Evolutionary conservation across 2,888 invertebrate species (phyloP).

Genomic region (Entomobrya proxima): DNA sequence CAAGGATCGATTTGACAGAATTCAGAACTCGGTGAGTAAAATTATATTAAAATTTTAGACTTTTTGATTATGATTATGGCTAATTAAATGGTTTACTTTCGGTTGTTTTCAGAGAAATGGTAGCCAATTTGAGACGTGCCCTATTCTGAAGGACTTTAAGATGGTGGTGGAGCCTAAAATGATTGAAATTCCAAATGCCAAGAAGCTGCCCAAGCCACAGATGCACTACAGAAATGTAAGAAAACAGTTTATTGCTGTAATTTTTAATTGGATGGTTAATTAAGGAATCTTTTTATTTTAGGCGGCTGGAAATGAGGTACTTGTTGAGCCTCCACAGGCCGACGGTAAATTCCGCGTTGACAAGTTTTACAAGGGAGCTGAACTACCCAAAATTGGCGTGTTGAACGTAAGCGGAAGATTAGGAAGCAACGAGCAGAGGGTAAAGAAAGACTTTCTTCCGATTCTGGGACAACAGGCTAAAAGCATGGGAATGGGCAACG

Average conservation of each 20-base stretch:
- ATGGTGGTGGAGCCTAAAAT: slow-evolving; percentile 80
- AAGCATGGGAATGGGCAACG: slow-evolving; percentile 15
- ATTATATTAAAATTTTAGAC: background rate
- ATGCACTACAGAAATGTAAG: slow-evolving; percentile 80
- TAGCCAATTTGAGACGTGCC: slow-evolving; percentile 47
- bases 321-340: background rate
- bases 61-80: background rate
- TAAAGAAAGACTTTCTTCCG: slow-evolving; percentile 1
- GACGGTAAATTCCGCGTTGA: slow-evolving; percentile 44
- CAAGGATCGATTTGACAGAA: slow-evolving; percentile 81
- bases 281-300: too few relatives aligned
- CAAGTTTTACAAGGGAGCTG: slow-evolving; percentile 4
- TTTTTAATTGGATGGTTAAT: too few relatives aligned
- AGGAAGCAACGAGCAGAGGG: background rate
- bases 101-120: slow-evolving; percentile 35
- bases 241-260: too few relatives aligned
- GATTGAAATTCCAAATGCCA: slow-evolving; percentile 79
- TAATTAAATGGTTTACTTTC: background rate
- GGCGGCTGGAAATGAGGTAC: background rate
- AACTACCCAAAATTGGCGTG: background rate
- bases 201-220: slow-evolving; percentile 81
- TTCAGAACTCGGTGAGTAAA: slow-evolving; percentile 79
- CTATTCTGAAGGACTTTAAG: slow-evolving; percentile 81
- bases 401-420: background rate
- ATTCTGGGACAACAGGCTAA: background rate